Evolutionary conservation across 2,113 vertebrate species (phyloP).

Genomic region (Sinosuthora webbiana): DNA sequence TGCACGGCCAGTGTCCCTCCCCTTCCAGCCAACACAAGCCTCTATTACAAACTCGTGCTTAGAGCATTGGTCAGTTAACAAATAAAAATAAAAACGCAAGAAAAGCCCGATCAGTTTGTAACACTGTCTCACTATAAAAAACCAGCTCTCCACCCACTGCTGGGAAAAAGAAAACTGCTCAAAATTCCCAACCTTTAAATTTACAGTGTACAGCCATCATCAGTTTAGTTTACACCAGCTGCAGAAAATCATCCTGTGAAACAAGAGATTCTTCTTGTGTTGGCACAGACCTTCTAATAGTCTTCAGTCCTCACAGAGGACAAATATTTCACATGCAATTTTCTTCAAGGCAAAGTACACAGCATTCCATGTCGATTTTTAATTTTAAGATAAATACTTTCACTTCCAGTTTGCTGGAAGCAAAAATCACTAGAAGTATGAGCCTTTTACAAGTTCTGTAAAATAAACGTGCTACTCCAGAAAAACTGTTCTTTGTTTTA

Average conservation of each 20-base stretch:
- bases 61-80: not conserved
- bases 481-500: not conserved
- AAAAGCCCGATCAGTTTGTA: not conserved
- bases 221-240: not conserved
- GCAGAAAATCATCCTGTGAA: not conserved
- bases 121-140: not conserved
- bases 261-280: not conserved
- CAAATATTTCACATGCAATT: not conserved
- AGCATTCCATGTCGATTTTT: not conserved
- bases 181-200: not conserved
- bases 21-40: not conserved
- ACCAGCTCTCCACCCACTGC: not conserved
- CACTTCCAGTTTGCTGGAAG: not conserved
- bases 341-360: not conserved
- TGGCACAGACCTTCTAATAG: not conserved
- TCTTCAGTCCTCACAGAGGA: not conserved
- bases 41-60: not conserved
- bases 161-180: not conserved
- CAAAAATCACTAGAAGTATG: not conserved
- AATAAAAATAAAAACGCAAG: not conserved
- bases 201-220: fast-evolving
- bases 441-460: not conserved
- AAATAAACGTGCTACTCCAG: not conserved
- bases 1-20: not conserved
- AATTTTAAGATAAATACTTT: constrained; percentile 3